These are phyloP conservation scores for Phyllopteryx taeniolatus DNA, from an alignment of 2,113 vertebrate species.

Conservation along the genomic window DNA sequence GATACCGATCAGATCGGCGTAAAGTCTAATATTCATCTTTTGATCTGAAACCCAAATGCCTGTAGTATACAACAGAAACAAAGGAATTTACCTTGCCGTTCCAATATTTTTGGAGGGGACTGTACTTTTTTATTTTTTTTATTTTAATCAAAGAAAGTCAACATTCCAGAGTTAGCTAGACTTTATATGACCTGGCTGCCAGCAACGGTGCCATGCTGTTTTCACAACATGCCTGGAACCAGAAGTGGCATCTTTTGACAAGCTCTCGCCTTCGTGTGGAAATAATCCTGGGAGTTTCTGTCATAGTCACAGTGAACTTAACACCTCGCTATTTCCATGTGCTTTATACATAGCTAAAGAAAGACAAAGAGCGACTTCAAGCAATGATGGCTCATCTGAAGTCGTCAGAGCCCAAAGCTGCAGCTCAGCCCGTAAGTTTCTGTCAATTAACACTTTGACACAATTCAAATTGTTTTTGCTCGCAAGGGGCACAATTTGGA, in stretches of 20 bases:
- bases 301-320: constrained; percentile 22
- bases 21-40: too few relatives aligned
- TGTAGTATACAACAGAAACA: too few relatives aligned
- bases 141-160: not conserved
- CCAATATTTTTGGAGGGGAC: too few relatives aligned
- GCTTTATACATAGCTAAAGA: constrained; percentile 80
- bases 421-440: constrained; percentile 88
- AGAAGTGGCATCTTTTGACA: constrained; percentile 36
- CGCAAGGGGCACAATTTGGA: not conserved
- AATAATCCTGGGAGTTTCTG: not conserved
- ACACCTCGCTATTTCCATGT: constrained; percentile 36
- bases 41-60: too few relatives aligned
- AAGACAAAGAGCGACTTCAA: constrained; percentile 97
- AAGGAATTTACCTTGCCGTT: too few relatives aligned
- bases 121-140: not conserved
- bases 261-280: constrained; percentile 24
- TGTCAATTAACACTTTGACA: not conserved
- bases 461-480: not conserved
- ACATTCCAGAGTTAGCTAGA: not conserved
- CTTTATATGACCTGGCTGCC: not conserved
- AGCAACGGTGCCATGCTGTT: constrained; percentile 18
- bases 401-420: constrained; percentile 91
- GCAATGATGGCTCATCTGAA: constrained; percentile 99
- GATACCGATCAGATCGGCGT: too few relatives aligned
- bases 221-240: constrained; percentile 42